phyloP scores from a whole-genome alignment of 2,888 invertebrate species.

The Ophioninae sp. region DNA sequence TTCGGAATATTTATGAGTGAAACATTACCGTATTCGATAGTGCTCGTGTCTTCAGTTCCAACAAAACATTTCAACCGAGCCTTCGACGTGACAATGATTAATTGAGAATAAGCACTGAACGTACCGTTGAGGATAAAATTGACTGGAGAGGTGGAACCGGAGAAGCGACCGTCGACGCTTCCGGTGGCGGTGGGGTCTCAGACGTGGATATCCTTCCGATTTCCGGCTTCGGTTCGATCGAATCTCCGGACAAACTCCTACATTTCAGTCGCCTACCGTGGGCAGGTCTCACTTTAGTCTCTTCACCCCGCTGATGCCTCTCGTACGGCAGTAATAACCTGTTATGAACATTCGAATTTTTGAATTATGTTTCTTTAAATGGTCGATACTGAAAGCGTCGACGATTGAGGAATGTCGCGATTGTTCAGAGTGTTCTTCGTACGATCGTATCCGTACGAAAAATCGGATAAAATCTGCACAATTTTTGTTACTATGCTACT shows the following conservation, averaged over 20 bases:
- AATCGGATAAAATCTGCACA: too few species aligned
- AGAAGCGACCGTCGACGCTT: slow-evolving; percentile 76
- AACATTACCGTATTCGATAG: too few species aligned
- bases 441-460: too few species aligned
- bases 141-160: slow-evolving; percentile 74
- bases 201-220: slow-evolving; percentile 78
- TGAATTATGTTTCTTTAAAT: background rate
- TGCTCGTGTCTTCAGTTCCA: too few species aligned
- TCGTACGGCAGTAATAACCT: slow-evolving; percentile 88
- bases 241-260: slow-evolving; percentile 80
- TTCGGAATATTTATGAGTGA: too few species aligned
- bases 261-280: slow-evolving; percentile 76
- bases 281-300: slow-evolving; percentile 74
- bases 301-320: slow-evolving; percentile 83
- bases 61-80: background rate
- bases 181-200: slow-evolving; percentile 73
- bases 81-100: background rate
- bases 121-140: slow-evolving; percentile 73
- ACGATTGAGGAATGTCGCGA: background rate
- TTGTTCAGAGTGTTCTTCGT: too few species aligned
- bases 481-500: too few species aligned
- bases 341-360: slow-evolving; percentile 42
- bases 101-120: background rate
- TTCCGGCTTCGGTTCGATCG: slow-evolving; percentile 77
- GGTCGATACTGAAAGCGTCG: background rate